Percentiles rank a stretch among this genome's conserved stretches.
Conservation (phyloP, 2,888 invertebrate species). For the Sarcophaga variegata region DNA sequence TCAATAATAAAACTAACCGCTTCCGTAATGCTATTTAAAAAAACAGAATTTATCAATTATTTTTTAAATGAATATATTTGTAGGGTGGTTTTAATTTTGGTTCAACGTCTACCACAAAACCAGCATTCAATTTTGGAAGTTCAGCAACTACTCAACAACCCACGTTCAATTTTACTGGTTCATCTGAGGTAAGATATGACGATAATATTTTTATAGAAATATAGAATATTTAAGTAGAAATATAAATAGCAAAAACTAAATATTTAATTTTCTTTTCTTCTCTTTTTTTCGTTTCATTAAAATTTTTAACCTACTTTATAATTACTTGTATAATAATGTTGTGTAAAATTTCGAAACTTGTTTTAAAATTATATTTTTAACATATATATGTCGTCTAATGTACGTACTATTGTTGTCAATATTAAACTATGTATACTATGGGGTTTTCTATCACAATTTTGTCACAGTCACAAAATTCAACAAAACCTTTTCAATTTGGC, state of each 20-base stretch:
- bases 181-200: conserved; percentile 70
- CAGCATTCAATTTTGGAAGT: conserved; percentile 77
- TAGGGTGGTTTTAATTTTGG: conserved; percentile 72
- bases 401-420: conserved; percentile 33
- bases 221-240: conserved; percentile 4
- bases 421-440: conserved; percentile 31
- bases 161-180: conserved; percentile 78
- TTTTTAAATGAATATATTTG: conserved; percentile 17
- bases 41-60: neutral
- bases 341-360: conserved; percentile 38
- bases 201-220: neutral
- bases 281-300: conserved; percentile 55
- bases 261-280: conserved; percentile 60
- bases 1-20: too few relatives aligned
- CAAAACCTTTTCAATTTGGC: conserved; percentile 78
- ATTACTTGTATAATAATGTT: conserved; percentile 44
- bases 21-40: too few relatives aligned
- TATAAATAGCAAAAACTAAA: conserved; percentile 38
- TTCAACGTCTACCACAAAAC: conserved; percentile 69
- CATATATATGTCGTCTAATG: conserved; percentile 52
- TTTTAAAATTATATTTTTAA: conserved; percentile 49
- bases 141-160: conserved; percentile 67
- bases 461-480: conserved; percentile 70
- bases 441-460: conserved; percentile 37
- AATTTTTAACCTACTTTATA: conserved; percentile 44